Base-by-base conservation (phyloP, 2,888 invertebrate species). In the Epicampocera succincta region DNA sequence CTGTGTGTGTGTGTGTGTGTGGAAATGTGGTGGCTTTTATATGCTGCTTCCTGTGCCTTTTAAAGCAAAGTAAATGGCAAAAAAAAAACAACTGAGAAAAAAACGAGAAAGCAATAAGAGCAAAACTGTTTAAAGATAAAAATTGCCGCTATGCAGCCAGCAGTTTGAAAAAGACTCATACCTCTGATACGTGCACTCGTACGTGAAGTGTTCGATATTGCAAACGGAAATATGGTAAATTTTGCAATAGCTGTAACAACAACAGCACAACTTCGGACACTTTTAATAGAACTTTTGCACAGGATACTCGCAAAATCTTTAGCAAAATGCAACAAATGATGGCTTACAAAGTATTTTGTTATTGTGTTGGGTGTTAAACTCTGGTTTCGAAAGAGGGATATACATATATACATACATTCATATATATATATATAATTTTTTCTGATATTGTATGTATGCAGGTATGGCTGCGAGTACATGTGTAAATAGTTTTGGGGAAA, bases 261-360 rank as follows among this genome's bases (percentile, higher is more conserved):
- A 17, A 58, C 48, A 48, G n/a, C n/a, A n/a, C n/a, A n/a, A n/a
- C 29, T 38, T 33, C 21, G 25, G 61, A 61, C 44, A 69, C 33
- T 40, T 25, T 61, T 72, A 61, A 46, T 15, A 46, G 72, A 25
- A n/a, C 46, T 74, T 17, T 13, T 38, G 46, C 21, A 56, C 46
- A 11, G 40, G 4, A 48, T 48, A n/a, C 21, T 38, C 11, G 15
- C 1, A 25, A 75, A 66, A 68, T 54, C 46, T 54, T 21, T 63
- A 48, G 44, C 48, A 44, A 65, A 72, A 46, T 65, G 77, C 77
- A 72, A 77, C 63, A 77, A 65, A 77, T 65, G 25, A 58, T 77
- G 42, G 33, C 25, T 58, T 44, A 60, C 25, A 68, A 60, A 75
- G 33, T 63, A n/a, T n/a, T 63, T 52, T 33, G 48, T 50, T 21